phyloP scores from a whole-genome alignment of 2,888 invertebrate genomes.

The Drosophila rellima region DNA sequence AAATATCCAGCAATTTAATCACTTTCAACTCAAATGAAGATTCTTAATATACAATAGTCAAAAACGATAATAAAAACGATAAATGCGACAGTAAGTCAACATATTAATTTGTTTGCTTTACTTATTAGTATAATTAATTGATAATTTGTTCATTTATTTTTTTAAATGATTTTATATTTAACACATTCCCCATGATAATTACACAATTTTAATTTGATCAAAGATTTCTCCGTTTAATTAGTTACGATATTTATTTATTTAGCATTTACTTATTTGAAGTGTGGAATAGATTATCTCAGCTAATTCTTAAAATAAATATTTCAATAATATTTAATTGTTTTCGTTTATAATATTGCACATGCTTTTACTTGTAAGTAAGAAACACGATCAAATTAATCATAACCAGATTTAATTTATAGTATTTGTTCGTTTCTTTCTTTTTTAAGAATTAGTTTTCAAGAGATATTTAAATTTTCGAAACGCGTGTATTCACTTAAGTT shows the following conservation, averaged over 20 bases:
- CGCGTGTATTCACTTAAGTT: conserved; percentile 16
- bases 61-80: not conserved
- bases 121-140: not conserved
- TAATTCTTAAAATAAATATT: not conserved
- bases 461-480: conserved; percentile 17
- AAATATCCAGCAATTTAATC: not conserved
- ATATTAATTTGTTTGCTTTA: not conserved
- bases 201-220: not conserved
- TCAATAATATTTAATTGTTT: no score
- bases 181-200: not conserved
- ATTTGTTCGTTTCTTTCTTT: not conserved
- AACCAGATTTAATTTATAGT: not conserved
- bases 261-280: no score
- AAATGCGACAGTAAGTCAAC: not conserved
- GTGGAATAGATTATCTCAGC: not conserved
- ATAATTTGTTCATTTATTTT: not conserved
- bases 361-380: not conserved
- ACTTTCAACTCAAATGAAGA: not conserved
- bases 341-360: no score
- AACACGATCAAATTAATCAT: not conserved
- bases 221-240: not conserved
- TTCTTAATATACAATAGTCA: not conserved
- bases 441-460: conserved; percentile 26
- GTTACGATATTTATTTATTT: not conserved
- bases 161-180: not conserved